Conservation (phyloP, 1,140 invertebrate species). For the Drosophila auraria region DNA sequence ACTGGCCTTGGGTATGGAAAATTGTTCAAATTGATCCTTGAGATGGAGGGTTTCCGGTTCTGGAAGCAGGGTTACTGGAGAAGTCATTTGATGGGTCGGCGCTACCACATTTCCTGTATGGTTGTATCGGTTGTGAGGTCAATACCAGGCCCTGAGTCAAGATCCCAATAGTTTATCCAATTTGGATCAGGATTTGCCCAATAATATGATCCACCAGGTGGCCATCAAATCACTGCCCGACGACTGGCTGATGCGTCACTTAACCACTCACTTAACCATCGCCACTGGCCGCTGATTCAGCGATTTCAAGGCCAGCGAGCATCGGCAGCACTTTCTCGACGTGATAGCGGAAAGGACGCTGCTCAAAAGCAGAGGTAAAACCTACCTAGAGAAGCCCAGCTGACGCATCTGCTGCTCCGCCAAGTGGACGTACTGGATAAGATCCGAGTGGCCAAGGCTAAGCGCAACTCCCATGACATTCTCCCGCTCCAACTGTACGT, state of each 20-base stretch:
- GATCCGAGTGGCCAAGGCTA: slow-evolving; percentile 21
- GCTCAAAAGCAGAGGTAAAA: slow-evolving; percentile 61
- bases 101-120: slow-evolving; percentile 99
- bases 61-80: slow-evolving; percentile 99
- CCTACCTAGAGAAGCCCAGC: slow-evolving; percentile 48
- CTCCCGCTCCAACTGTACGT: slow-evolving; percentile 67
- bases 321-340: slow-evolving; percentile 71
- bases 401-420: slow-evolving; percentile 69
- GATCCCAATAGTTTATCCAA: slow-evolving; percentile 99
- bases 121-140: slow-evolving; percentile 97
- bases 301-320: slow-evolving; percentile 45
- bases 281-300: slow-evolving; percentile 42
- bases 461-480: neutral
- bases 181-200: slow-evolving; percentile 90
- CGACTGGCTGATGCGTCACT: slow-evolving; percentile 99
- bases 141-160: slow-evolving; percentile 98
- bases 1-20: slow-evolving; percentile 71
- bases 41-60: slow-evolving; percentile 99
- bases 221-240: slow-evolving; percentile 99
- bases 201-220: slow-evolving; percentile 99
- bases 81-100: slow-evolving; percentile 97
- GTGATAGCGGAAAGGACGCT: slow-evolving; percentile 59
- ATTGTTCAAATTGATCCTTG: slow-evolving; percentile 70
- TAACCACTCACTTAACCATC: slow-evolving; percentile 86
- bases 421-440: slow-evolving; percentile 55